Evolutionary conservation across 2,113 vertebrate genomes (phyloP), one percentile per base, ranked within the genome.

Genomic region (Numida meleagris): DNA sequence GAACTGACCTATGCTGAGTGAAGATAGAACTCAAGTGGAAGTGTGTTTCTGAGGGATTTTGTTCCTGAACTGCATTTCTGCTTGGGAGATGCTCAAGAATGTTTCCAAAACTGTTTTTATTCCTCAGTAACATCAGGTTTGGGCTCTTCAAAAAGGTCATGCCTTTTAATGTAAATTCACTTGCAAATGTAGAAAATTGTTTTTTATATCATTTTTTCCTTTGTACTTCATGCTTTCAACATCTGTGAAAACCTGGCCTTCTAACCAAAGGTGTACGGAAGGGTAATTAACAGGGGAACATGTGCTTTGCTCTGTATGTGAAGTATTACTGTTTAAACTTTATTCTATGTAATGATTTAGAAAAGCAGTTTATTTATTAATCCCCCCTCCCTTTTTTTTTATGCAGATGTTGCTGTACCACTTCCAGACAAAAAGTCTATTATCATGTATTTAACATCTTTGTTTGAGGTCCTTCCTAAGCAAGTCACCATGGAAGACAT

Each of bases 391-490:
- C 16, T 24, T 65, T 89, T 70, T 15, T 94, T 96, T 90, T 16
- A 82, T 97, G 42, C 94, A 99, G 99, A 99, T 87, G 98, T 99
- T 96, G 99, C 99, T 10, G 99, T 99, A 65, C 98, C 98, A 93
- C 97, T 99, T 87, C 99, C 99, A 73, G 99, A 99, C 97, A 99
- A 99, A 96, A 99, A 99, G 97, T 99, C 99, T 88, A 99, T 99
- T 97, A 98, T 99, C 97, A 99, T 99, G 99, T 99, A 99, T 86
- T 98, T 99, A 97, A 99, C 99, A 1, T 99, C 99, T 21, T 98
- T 99, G 95, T 99, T 99, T 70, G 99, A 99, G 21, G 99, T 99
- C 85, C 98, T 99, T 82, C 99, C 99, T 94, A 99, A 99, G 95
- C 98, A 99, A 87, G 98, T 99, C 94, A 99, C 98, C 38, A 98